Evolutionary conservation across 2,888 invertebrate genomes (phyloP).

Genomic region (Rhyacophila evoluta): DNA sequence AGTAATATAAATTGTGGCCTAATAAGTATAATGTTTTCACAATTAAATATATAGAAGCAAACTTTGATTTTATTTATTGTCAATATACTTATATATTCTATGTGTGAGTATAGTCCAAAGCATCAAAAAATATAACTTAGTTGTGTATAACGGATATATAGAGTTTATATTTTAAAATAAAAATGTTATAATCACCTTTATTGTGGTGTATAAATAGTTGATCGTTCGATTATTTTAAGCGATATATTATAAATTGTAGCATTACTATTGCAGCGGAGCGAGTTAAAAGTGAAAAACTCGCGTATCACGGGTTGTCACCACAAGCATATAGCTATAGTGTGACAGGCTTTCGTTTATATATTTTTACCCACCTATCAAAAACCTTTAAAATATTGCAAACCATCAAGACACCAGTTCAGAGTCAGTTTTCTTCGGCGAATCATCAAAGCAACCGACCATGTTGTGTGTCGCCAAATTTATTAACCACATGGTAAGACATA

Average conservation of each 20-base stretch:
- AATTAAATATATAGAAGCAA: too few relatives aligned
- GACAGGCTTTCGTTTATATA: background rate
- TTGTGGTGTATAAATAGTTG: too few relatives aligned
- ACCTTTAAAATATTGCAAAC: background rate
- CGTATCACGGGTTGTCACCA: constrained; percentile 46
- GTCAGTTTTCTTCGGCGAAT: constrained; percentile 33
- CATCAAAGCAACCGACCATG: constrained; percentile 40
- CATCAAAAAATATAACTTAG: too few relatives aligned
- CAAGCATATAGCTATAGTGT: background rate
- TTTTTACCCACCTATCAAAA: background rate
- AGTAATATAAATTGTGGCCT: too few relatives aligned
- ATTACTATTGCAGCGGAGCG: background rate
- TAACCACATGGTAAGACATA: constrained; percentile 39
- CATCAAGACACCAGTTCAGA: background rate
- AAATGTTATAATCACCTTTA: too few relatives aligned
- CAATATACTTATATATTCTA: too few relatives aligned
- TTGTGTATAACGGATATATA: too few relatives aligned
- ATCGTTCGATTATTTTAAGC: too few relatives aligned
- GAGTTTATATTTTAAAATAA: too few relatives aligned
- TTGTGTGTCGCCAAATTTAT: constrained; percentile 48
- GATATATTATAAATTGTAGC: background rate
- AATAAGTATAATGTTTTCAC: too few relatives aligned
- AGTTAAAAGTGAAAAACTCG: constrained; percentile 30
- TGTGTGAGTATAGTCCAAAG: too few relatives aligned
- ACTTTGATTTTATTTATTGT: too few relatives aligned